These are phyloP conservation scores for Stigmatopora nigra DNA, from an alignment of 2,113 vertebrate genomes.

Conservation along the genomic window DNA sequence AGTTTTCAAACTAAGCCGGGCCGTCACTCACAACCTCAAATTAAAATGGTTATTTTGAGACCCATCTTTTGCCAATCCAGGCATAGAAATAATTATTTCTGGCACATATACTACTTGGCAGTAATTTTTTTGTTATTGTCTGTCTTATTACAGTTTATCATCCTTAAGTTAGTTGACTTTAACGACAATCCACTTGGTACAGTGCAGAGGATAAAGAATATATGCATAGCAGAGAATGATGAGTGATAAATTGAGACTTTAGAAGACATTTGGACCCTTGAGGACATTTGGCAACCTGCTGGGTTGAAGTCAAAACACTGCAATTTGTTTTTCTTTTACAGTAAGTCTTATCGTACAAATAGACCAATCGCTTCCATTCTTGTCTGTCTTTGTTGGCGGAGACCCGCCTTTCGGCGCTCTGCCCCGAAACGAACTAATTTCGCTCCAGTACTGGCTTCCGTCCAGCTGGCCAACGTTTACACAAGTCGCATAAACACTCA, in stretches of 20 bases:
- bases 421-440: constrained; percentile 10
- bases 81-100: not conserved
- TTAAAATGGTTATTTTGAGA: not conserved
- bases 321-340: not conserved
- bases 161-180: too few relatives aligned
- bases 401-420: constrained; percentile 13
- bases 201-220: too few relatives aligned
- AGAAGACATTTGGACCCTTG: too few relatives aligned
- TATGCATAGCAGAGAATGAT: too few relatives aligned
- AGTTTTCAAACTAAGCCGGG: not conserved
- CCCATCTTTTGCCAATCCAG: not conserved
- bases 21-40: not conserved
- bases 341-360: not conserved
- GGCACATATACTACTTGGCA: not conserved
- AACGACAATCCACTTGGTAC: too few relatives aligned
- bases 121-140: not conserved
- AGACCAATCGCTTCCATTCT: not conserved
- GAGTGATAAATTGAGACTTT: too few relatives aligned
- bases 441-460: constrained; percentile 9
- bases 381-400: constrained; percentile 3
- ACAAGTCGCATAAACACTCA: constrained; percentile 42
- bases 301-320: too few relatives aligned
- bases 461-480: constrained; percentile 46
- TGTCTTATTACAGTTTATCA: not conserved
- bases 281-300: too few relatives aligned